Percentiles rank a stretch among this genome's conserved stretches.
These are phyloP conservation scores for Chaenogobius annularis DNA, from an alignment of 2,113 vertebrate species.

Conservation along the genomic window DNA sequence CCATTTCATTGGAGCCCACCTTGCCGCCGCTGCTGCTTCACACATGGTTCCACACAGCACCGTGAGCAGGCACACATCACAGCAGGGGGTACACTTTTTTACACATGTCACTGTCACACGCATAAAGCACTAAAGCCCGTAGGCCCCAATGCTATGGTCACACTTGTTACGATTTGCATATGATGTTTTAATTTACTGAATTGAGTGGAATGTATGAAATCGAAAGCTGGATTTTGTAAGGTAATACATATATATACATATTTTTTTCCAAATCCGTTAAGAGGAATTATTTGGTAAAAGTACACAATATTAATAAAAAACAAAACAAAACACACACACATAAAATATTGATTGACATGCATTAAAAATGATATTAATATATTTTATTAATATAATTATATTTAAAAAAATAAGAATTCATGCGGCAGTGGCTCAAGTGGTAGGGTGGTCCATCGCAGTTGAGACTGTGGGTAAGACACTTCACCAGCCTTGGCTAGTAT, in stretches of 20 bases:
- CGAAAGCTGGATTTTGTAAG: not conserved
- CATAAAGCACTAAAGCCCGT: slow-evolving; percentile 39
- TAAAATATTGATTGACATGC: too few relatives aligned
- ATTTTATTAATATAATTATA: too few relatives aligned
- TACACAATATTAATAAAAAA: too few relatives aligned
- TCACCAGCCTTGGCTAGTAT: too few relatives aligned
- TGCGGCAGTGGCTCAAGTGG: too few relatives aligned
- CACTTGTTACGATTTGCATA: not conserved
- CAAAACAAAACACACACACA: too few relatives aligned
- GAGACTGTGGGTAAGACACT: too few relatives aligned
- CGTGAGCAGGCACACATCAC: slow-evolving; percentile 33
- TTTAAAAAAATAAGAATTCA: too few relatives aligned
- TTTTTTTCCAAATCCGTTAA: not conserved
- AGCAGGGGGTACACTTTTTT: slow-evolving; percentile 58
- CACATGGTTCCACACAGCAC: slow-evolving; percentile 14
- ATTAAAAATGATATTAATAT: too few relatives aligned
- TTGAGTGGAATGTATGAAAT: not conserved
- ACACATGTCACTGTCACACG: slow-evolving; percentile 63
- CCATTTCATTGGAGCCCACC: slow-evolving; percentile 73
- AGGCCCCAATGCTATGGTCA: not conserved
- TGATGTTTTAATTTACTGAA: not conserved
- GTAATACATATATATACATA: not conserved
- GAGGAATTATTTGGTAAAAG: not conserved
- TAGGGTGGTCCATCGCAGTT: too few relatives aligned
- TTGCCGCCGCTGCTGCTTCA: slow-evolving; percentile 24